A percentile compares a stretch with the other conserved stretches of the same genome.
phyloP scores from a whole-genome alignment of 2,888 invertebrate species.

The Drosophila dives region DNA sequence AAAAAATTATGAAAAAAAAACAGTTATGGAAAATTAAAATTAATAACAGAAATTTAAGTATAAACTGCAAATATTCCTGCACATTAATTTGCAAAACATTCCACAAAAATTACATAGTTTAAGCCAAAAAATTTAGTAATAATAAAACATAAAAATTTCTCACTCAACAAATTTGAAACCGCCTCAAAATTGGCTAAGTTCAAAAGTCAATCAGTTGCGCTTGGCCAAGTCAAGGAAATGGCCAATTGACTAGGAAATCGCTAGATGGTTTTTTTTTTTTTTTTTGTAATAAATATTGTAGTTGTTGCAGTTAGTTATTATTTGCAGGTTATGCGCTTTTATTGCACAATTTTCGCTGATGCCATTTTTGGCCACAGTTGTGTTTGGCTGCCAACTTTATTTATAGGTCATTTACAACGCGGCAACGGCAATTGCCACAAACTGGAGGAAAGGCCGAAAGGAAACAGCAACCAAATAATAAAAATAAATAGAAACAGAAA shows the following conservation, averaged over 20 bases:
- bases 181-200: slow-evolving; percentile 39
- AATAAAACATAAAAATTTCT: slow-evolving; percentile 15
- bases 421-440: slow-evolving; percentile 11
- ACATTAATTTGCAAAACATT: not conserved
- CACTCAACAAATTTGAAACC: slow-evolving; percentile 12
- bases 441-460: slow-evolving; percentile 50
- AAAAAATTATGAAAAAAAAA: not conserved
- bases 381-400: slow-evolving; percentile 73
- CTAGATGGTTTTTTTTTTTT: slow-evolving; percentile 23
- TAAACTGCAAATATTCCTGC: no score
- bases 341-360: slow-evolving; percentile 73
- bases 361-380: slow-evolving; percentile 63
- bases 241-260: slow-evolving; percentile 62
- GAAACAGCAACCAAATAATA: slow-evolving; percentile 31
- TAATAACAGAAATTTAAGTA: no score
- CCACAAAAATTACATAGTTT: not conserved
- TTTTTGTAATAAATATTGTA: slow-evolving; percentile 13
- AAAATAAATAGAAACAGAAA: slow-evolving; percentile 26
- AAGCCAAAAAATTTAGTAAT: not conserved
- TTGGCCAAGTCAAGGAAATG: slow-evolving; percentile 51
- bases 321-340: slow-evolving; percentile 57
- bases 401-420: slow-evolving; percentile 69
- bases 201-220: slow-evolving; percentile 60
- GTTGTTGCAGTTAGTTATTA: slow-evolving; percentile 39
- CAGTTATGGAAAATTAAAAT: not conserved